Evolutionary conservation across 2,888 invertebrate genomes (phyloP), one percentile per base, ranked within the genome.

Genomic region (Drosophila rellima): DNA sequence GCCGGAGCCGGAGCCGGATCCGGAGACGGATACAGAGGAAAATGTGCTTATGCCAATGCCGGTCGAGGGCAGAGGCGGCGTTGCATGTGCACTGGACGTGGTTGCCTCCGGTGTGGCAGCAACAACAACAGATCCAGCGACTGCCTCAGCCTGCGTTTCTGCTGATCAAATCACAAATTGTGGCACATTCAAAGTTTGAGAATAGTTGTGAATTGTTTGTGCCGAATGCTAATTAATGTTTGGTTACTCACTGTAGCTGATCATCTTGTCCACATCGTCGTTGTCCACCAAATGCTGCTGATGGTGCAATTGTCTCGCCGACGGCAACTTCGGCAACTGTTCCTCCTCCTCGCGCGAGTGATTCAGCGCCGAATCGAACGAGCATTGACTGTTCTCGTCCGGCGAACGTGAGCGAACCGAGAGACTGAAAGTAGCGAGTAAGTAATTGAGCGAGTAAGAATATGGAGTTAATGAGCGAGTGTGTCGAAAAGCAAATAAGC

Each of bases 331-430:
- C 48, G 68, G 64, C 26, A 69, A 47, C 7, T 73, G 84, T 40
- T 96, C 96, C 80, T 95, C 95, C 87, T 96, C 97, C 82, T 96
- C 96, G 64, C 96, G 95, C n/a, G 97, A 97, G 85, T 96, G 96
- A 93, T 97, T 97, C 82, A 97, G 93, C 92, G 97, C 96, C 0
- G 97, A 98, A 92, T 97, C 97, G 83, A 97, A 93, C 81, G 97
- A 98, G 56, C 97, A 93, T 74, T 95, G 93, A 69, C 95, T 95
- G 85, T 95, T 95, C 92, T 95, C 95, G 91, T 95, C 95, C 15
- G 95, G 95, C 17, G 95, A 95, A 82, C 96, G 95, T 42, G 97
- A 97, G 82, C 96, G 94, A 71, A 96, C 94, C 0, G 96, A 96
- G 80, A 96, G 93, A 87, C 92, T 92, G 59, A n/a, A 26, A 45